Evolutionary conservation across 2,888 invertebrate genomes (phyloP), one percentile per base, ranked within the genome.

Genomic region (Phyllotreta cruciferae): DNA sequence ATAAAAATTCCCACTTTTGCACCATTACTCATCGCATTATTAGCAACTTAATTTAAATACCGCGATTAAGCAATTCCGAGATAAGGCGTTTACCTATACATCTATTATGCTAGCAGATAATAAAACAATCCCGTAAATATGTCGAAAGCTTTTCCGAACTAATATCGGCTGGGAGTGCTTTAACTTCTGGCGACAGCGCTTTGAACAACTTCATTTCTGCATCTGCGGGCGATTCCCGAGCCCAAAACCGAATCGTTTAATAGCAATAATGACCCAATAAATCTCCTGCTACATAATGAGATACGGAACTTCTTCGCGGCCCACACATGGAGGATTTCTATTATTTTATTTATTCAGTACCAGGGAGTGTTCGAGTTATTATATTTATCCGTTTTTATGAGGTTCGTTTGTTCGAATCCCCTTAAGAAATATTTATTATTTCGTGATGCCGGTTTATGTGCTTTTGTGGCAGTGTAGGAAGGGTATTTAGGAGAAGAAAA

Each of bases 251-350:
- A 50, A 6, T 37, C 37, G n/a, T 10, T 52, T 49, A 58, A 58
- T 58, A 37, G 7, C 47, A 56, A 47, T 56, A 58, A 58, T 58
- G 42, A 50, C 50, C 57, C 50, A 50, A 58, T 58, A 58, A 58
- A 58, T 58, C 57, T 50, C 34, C 14, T 39, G 57, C 38, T 58
- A 24, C 35, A 44, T 63, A 60, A 63, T 63, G 55, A 63, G 55
- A 60, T 52, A 56, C 56, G 38, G 60, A 64, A 60, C 53, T 64
- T 56, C 49, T 39, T 45, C 35, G 10, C 52, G 10, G 64, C 60
- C 60, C 64, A 64, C 64, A 64, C 64, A 56, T 58, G 49, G 34
- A 58, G 55, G 45, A 60, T 55, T 52, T 55, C 44, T 58, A 63
- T 63, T 60, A 63, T 63, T 63, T 63, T 56, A 56, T 56, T 56